A percentile compares a stretch with the other conserved stretches of the same genome.
Conservation (phyloP, 2,888 invertebrate genomes). For the Epistrophe eligans region DNA sequence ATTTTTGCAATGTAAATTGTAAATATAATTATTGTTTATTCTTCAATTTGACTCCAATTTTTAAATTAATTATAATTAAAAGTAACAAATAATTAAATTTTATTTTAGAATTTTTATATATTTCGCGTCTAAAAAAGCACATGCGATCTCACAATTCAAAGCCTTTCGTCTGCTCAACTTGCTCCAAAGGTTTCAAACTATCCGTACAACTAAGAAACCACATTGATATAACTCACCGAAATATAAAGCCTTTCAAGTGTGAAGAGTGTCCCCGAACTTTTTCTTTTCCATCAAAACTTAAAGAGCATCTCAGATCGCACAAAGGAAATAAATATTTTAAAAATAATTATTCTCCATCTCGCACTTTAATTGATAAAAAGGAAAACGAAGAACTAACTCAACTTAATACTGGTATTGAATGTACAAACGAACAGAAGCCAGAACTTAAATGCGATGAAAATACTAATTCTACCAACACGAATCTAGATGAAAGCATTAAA, state of each 20-base stretch:
- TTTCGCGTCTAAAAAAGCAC: constrained; percentile 24
- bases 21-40: too few relatives aligned
- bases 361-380: neutral
- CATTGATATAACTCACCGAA: constrained; percentile 8
- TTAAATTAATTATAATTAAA: neutral
- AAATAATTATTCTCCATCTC: neutral
- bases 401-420: neutral
- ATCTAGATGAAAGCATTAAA: neutral
- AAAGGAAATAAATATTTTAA: neutral
- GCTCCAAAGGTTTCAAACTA: constrained; percentile 5
- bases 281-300: constrained; percentile 21
- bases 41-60: neutral
- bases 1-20: too few relatives aligned
- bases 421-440: neutral
- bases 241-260: constrained; percentile 11
- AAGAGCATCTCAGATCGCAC: constrained; percentile 21
- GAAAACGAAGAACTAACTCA: neutral
- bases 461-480: neutral
- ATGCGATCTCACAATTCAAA: constrained; percentile 6
- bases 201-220: constrained; percentile 6
- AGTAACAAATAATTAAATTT: neutral
- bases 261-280: constrained; percentile 17
- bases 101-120: constrained; percentile 24
- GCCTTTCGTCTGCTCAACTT: constrained; percentile 13
- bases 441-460: neutral